These are phyloP conservation scores for Channa argus DNA, from an alignment of 2,113 vertebrate species.

Conservation along the genomic window DNA sequence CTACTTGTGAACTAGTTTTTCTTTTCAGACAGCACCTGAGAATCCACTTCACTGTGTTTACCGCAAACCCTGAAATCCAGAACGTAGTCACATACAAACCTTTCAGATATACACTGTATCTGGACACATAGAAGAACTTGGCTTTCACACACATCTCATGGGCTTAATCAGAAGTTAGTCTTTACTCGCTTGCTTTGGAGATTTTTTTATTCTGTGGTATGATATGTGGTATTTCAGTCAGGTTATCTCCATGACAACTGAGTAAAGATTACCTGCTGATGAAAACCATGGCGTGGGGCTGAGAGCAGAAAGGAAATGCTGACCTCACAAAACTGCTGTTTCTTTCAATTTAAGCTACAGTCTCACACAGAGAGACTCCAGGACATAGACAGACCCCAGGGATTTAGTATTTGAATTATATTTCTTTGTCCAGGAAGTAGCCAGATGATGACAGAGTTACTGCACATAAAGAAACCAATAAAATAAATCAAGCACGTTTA, in stretches of 20 bases:
- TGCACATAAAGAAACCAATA: slow-evolving; percentile 6
- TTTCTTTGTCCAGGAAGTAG: slow-evolving; percentile 14
- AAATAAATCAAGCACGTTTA: neutral
- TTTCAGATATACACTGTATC: neutral
- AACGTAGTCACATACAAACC: slow-evolving; percentile 7
- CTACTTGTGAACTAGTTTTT: no score
- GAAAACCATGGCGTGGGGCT: neutral
- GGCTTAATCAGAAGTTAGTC: neutral
- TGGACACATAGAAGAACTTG: no score
- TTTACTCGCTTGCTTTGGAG: no score
- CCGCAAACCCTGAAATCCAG: neutral
- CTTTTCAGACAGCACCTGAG: no score
- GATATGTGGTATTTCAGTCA: no score
- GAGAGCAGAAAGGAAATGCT: neutral
- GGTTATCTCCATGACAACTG: no score
- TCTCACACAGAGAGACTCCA: neutral
- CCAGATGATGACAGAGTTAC: slow-evolving; percentile 24
- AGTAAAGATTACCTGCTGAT: neutral
- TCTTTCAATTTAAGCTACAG: neutral
- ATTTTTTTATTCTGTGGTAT: no score
- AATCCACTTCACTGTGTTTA: no score
- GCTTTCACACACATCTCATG: neutral
- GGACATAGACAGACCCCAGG: slow-evolving; percentile 6
- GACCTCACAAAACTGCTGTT: neutral
- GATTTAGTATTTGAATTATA: neutral